These are phyloP conservation scores for Hololepta plana DNA, from an alignment of 2,888 invertebrate species.

Conservation along the genomic window DNA sequence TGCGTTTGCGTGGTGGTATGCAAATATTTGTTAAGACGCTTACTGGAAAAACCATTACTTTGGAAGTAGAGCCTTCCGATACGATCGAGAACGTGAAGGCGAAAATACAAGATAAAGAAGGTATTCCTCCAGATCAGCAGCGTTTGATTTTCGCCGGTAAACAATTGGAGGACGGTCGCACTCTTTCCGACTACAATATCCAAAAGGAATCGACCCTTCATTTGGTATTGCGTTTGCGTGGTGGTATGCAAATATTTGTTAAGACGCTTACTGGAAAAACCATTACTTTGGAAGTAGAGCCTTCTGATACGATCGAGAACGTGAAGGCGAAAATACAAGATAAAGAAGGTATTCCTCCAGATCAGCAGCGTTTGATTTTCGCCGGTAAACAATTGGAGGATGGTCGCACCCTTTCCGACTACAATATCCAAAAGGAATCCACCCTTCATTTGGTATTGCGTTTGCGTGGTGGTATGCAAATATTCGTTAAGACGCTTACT, in stretches of 20 bases:
- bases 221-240: slow-evolving; percentile 39
- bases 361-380: slow-evolving; percentile 76
- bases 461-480: slow-evolving; percentile 46
- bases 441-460: slow-evolving; percentile 84
- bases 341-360: slow-evolving; percentile 80
- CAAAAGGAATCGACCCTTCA: slow-evolving; percentile 42
- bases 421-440: slow-evolving; percentile 64
- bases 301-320: slow-evolving; percentile 86
- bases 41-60: slow-evolving; percentile 37
- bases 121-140: slow-evolving; percentile 42
- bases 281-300: slow-evolving; percentile 39
- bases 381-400: slow-evolving; percentile 87
- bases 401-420: slow-evolving; percentile 52
- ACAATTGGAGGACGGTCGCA: slow-evolving; percentile 50
- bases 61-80: slow-evolving; percentile 39
- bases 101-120: slow-evolving; percentile 50
- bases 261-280: slow-evolving; percentile 41
- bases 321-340: slow-evolving; percentile 85
- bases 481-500: slow-evolving; percentile 39
- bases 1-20: slow-evolving; percentile 46
- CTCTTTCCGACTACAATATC: slow-evolving; percentile 44
- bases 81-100: slow-evolving; percentile 42
- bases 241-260: slow-evolving; percentile 48
- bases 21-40: slow-evolving; percentile 44
- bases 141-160: slow-evolving; percentile 45